Conservation (phyloP, 2,888 invertebrate genomes). For the Notodromas monacha region DNA sequence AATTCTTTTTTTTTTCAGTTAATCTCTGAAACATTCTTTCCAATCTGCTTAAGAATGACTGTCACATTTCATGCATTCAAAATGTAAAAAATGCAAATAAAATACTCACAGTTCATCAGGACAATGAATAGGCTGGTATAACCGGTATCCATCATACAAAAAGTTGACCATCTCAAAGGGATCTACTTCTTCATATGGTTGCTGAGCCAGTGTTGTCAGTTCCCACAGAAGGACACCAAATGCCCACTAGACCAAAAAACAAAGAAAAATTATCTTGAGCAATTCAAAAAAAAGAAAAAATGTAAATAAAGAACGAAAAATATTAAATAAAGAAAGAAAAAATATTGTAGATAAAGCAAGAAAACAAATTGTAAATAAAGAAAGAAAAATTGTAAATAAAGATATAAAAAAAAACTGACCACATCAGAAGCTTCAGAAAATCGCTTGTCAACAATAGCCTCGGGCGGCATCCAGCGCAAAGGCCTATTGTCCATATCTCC, state of each 20-base stretch:
- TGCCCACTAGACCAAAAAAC: conserved; percentile 17
- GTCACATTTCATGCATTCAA: neutral
- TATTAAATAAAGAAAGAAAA: too few relatives aligned
- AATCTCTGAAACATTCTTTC: too few relatives aligned
- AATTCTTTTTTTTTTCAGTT: too few relatives aligned
- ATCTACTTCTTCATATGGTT: conserved; percentile 20
- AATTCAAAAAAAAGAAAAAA: too few relatives aligned
- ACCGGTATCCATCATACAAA: conserved; percentile 16
- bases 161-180: conserved; percentile 19
- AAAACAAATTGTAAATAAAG: too few relatives aligned
- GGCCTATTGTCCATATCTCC: conserved; percentile 91
- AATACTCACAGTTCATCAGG: conserved; percentile 1
- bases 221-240: conserved; percentile 23
- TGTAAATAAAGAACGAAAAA: too few relatives aligned
- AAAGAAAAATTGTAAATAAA: too few relatives aligned
- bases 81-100: too few relatives aligned
- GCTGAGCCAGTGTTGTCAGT: conserved; percentile 19
- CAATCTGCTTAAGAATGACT: too few relatives aligned
- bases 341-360: too few relatives aligned
- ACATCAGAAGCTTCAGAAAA: conserved; percentile 69
- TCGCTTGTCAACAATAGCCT: conserved; percentile 46
- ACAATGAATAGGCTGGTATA: neutral
- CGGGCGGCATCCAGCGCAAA: conserved; percentile 79
- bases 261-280: too few relatives aligned
- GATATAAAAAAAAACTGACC: conserved; percentile 24